A percentile compares a stretch with the other conserved stretches of the same genome.
phyloP scores from a whole-genome alignment of 2,797 vertebrate genomes.

The Platalea minor region DNA sequence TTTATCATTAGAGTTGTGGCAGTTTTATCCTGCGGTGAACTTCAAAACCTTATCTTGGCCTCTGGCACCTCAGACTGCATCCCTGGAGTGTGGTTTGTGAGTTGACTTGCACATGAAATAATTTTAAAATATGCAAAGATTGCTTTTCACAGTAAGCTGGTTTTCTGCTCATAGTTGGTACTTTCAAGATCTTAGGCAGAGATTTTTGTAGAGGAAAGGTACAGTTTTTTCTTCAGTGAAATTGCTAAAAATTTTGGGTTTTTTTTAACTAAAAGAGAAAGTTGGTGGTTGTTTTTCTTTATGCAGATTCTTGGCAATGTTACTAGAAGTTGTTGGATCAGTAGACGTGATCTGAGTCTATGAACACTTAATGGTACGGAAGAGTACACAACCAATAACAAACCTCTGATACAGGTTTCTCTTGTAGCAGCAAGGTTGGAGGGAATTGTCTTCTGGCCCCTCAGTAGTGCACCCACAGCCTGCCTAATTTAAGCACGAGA shows the following conservation, averaged over 20 bases:
- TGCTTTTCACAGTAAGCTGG: background rate
- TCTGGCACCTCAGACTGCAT: background rate
- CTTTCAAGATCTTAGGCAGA: background rate
- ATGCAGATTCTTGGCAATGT: background rate
- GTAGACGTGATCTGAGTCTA: background rate
- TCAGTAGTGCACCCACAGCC: background rate
- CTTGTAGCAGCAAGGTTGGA: background rate
- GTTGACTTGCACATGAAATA: background rate
- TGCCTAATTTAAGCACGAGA: background rate
- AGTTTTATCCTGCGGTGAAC: background rate
- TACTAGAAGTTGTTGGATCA: background rate
- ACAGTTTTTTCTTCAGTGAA: background rate
- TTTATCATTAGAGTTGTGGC: background rate
- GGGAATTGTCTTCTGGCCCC: background rate
- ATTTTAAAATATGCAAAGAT: background rate
- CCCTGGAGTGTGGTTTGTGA: background rate
- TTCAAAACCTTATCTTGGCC: background rate
- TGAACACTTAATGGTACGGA: background rate
- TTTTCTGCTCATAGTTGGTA: background rate
- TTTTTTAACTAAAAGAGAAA: background rate
- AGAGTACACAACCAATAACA: background rate
- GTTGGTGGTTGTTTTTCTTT: background rate
- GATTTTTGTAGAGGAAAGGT: background rate
- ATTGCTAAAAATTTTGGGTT: background rate
- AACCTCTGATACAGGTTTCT: background rate